phyloP scores from a whole-genome alignment of 2,113 vertebrate genomes.

The Danio rerio region DNA sequence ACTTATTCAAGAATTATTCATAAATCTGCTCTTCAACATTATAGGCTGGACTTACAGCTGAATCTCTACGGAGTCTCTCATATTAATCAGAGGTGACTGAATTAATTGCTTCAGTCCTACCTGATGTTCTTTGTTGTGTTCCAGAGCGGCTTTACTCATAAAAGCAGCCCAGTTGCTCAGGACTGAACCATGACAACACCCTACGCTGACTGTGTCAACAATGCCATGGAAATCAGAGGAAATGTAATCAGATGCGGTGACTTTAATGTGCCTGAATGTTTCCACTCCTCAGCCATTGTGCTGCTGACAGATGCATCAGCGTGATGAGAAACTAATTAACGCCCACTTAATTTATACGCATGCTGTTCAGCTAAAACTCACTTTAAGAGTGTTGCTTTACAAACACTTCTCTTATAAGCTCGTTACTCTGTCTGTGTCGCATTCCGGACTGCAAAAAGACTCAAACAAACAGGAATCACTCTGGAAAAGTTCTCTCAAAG shows the following conservation, averaged over 20 bases:
- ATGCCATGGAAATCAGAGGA: constrained; percentile 28
- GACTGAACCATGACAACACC: constrained; percentile 43
- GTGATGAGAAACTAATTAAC: constrained; percentile 47
- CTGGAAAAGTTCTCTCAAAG: too few species aligned
- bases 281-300: constrained; percentile 38
- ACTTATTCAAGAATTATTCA: too few species aligned
- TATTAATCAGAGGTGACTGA: constrained; percentile 50
- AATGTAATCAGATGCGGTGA: constrained; percentile 50
- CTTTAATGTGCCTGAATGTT: constrained; percentile 36
- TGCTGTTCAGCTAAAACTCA: not conserved
- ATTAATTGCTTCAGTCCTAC: constrained; percentile 52
- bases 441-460: not conserved
- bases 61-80: not conserved
- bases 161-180: constrained; percentile 38
- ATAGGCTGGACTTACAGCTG: not conserved
- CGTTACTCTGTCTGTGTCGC: constrained; percentile 4
- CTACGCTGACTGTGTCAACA: constrained; percentile 50
- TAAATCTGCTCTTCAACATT: not conserved
- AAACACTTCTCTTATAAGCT: constrained; percentile 13
- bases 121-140: constrained; percentile 58
- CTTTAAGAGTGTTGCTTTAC: not conserved
- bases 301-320: constrained; percentile 1
- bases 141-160: constrained; percentile 45
- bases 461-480: too few species aligned
- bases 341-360: constrained; percentile 2